Evolutionary conservation across 2,888 invertebrate genomes (phyloP).

Genomic region (Platypus cylindrus): DNA sequence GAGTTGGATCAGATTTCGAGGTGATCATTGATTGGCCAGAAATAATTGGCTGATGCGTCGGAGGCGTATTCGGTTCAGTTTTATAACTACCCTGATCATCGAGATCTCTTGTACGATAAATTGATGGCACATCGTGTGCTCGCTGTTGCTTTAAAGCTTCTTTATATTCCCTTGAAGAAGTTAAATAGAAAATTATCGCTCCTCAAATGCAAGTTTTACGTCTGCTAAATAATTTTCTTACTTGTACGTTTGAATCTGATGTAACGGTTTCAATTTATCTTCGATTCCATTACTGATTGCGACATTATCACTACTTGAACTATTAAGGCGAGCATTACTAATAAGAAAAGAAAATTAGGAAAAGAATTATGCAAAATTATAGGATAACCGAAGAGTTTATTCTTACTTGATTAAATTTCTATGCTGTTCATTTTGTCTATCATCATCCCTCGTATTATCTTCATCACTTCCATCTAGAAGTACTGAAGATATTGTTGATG

Average conservation of each 20-base stretch:
- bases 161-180: constrained; percentile 69
- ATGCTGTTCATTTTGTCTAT: too few species aligned
- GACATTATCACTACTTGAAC: constrained; percentile 44
- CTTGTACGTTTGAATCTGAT: constrained; percentile 67
- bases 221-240: constrained; percentile 36
- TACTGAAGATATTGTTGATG: constrained; percentile 48
- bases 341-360: constrained; percentile 11
- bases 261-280: constrained; percentile 53
- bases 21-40: constrained; percentile 30
- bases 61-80: constrained; percentile 38
- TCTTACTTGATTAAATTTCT: too few species aligned
- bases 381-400: too few species aligned
- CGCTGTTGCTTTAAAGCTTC: constrained; percentile 79
- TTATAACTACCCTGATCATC: constrained; percentile 42
- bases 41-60: constrained; percentile 34
- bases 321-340: constrained; percentile 40
- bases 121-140: constrained; percentile 56
- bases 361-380: too few species aligned
- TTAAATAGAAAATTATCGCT: neutral
- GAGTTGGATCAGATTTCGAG: constrained; percentile 39
- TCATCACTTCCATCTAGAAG: constrained; percentile 28
- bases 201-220: too few species aligned
- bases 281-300: constrained; percentile 47
- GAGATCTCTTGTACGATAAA: constrained; percentile 55
- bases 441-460: constrained; percentile 23